Base-by-base conservation (phyloP, 2,797 vertebrate species). In the Sternarchorhynchus goeldii region DNA sequence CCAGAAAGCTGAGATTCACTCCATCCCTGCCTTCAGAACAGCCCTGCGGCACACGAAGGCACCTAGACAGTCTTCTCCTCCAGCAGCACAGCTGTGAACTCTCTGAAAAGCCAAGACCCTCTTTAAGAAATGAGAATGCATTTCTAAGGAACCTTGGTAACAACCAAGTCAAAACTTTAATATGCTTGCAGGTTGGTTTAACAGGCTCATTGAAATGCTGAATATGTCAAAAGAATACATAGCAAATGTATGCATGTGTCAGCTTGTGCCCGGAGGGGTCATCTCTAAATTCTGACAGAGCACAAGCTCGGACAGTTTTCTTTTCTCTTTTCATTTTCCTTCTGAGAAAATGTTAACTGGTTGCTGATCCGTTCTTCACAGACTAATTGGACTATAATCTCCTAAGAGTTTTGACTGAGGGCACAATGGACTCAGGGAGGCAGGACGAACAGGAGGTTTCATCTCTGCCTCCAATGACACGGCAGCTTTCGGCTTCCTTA, bases 1-100 rank as follows among this genome's bases (percentile, higher is more conserved):
- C 77, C 73, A 82, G 64, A 56, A 66, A 77, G 70, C 70, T 56
- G 65, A 81, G 31, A 64, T 80, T 79, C 58, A 72, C 76, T 53
- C 58, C 83, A 74, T 68, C 60, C 58, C 39, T 66, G 36, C 74
- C 80, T 66, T 70, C 36, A 69, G 66, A 53, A 25, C 64, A 67
- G 73, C 77, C 66, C 69, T 74, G 67, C 57, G 73, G 64, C 69
- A 81, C 69, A 71, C 72, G 77, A 62, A 60, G 32, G 63, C 62
- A 36, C 73, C 34, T 64, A 39, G 45, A 68, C 29, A 72, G 34
- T 74, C 25, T 64, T 79, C 5, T 57, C 57, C 34, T 12, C 65
- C 31, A 75, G 45, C 45, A 32, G 56, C 53, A 4, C 62, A 81
- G 34, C 39, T 20, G 31, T 41, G 50, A n/a, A 72, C 39, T 58